These are phyloP conservation scores for Drosophila gaucha DNA, from an alignment of 2,888 invertebrate genomes.

Conservation along the genomic window DNA sequence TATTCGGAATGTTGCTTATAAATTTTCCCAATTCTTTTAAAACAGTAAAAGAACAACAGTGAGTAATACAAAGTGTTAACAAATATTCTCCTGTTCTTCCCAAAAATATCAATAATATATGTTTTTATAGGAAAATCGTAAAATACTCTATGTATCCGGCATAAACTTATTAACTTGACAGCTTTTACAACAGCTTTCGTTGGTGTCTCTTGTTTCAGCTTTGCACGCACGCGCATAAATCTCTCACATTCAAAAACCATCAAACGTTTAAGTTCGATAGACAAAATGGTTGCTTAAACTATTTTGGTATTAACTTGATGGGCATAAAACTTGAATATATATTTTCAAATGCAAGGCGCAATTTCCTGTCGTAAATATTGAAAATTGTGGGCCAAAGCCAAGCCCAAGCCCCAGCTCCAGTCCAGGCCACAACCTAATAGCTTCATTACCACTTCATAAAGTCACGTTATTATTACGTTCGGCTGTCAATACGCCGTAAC, in stretches of 20 bases:
- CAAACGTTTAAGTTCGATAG: constrained; percentile 44
- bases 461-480: constrained; percentile 81
- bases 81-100: neutral
- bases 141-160: constrained; percentile 6
- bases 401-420: constrained; percentile 19
- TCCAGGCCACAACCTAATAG: constrained; percentile 64
- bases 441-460: constrained; percentile 83
- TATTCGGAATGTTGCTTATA: constrained; percentile 38
- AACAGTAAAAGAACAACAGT: constrained; percentile 5
- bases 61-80: constrained; percentile 5
- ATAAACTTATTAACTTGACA: constrained; percentile 1
- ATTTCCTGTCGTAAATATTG: constrained; percentile 83
- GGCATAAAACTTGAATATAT: constrained; percentile 29
- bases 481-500: constrained; percentile 43
- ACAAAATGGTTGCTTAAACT: constrained; percentile 42
- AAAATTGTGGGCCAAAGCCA: constrained; percentile 73
- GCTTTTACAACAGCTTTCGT: constrained; percentile 34
- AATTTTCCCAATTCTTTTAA: constrained; percentile 23
- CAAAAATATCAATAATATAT: neutral
- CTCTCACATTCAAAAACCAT: constrained; percentile 70
- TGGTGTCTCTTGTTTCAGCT: constrained; percentile 2
- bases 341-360: constrained; percentile 71
- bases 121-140: too few relatives aligned
- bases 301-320: constrained; percentile 42
- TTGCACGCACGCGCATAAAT: constrained; percentile 72